A percentile compares a stretch with the other conserved stretches of the same genome.
Evolutionary conservation across 1,140 invertebrate species (phyloP).

Genomic region (Sycobia sp.): DNA sequence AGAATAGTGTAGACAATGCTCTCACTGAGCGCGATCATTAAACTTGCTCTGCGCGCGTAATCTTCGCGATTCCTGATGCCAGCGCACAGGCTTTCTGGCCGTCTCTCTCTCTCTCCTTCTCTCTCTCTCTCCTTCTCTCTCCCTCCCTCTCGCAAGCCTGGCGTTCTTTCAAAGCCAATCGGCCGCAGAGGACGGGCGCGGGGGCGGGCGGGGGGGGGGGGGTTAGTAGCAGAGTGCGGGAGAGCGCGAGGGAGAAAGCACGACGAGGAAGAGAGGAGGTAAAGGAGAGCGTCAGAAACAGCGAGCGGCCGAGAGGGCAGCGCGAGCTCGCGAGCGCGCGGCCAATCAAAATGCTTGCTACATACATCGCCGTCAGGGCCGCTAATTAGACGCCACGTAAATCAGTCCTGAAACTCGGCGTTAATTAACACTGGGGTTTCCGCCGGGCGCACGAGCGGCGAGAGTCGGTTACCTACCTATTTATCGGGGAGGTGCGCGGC

Average conservation of each 20-base stretch:
- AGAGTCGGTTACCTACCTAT: constrained; percentile 57
- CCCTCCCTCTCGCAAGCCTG: no score
- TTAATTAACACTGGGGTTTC: constrained; percentile 59
- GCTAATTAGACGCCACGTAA: constrained; percentile 63
- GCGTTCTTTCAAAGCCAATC: constrained; percentile 6
- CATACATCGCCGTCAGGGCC: constrained; percentile 55
- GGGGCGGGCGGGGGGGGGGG: not conserved
- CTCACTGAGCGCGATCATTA: not conserved
- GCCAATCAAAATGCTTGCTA: constrained; percentile 62
- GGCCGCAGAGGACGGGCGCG: not conserved
- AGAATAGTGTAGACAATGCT: not conserved
- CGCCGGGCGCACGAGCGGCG: constrained; percentile 2
- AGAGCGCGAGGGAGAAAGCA: constrained; percentile 33
- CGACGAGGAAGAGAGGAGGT: no score
- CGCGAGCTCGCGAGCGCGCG: constrained; percentile 12
- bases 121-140: no score
- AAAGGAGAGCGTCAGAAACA: not conserved
- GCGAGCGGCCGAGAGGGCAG: constrained; percentile 15
- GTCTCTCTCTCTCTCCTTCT: no score
- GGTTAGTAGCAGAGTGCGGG: constrained; percentile 11
- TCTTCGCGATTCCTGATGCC: constrained; percentile 10
- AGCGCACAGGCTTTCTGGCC: not conserved
- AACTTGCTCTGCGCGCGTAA: not conserved
- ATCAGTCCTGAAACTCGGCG: constrained; percentile 62
- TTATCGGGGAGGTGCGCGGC: no score